These are phyloP conservation scores for Orchesellides sinensis DNA, from an alignment of 2,888 invertebrate species.

Conservation along the genomic window DNA sequence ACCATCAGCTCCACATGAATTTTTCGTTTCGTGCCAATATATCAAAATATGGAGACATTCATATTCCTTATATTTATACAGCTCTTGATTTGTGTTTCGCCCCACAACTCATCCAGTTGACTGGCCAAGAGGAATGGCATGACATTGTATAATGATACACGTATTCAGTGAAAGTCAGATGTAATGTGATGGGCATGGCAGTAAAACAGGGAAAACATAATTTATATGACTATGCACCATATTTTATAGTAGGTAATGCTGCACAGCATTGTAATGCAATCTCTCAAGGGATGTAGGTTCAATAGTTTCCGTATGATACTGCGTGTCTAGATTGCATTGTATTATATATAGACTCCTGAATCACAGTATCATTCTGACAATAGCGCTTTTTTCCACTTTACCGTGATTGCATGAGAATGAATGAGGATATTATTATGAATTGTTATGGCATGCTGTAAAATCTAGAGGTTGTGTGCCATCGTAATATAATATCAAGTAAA, in stretches of 20 bases:
- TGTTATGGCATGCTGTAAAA: conserved; percentile 61
- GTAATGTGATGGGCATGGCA: not conserved
- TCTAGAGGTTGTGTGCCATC: conserved; percentile 25
- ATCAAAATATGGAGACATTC: conserved; percentile 15
- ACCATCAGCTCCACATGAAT: not conserved
- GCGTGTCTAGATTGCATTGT: not conserved
- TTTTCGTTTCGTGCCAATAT: conserved; percentile 21
- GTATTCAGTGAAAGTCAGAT: conserved; percentile 24
- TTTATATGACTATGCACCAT: not conserved
- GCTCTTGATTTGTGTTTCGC: conserved; percentile 31
- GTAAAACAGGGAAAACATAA: not conserved
- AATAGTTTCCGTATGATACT: not conserved
- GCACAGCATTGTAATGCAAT: too few relatives aligned
- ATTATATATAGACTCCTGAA: not conserved
- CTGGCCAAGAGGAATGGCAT: conserved; percentile 40
- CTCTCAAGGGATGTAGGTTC: too few relatives aligned
- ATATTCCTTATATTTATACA: not conserved
- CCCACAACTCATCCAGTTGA: conserved; percentile 48
- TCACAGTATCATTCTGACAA: too few relatives aligned
- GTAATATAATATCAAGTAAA: conserved; percentile 20
- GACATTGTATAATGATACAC: conserved; percentile 14
- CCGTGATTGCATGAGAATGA: conserved; percentile 40
- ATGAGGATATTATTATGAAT: conserved; percentile 56
- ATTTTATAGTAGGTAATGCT: not conserved
- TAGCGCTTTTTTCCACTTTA: conserved; percentile 17